Base-by-base conservation (phyloP, 2,888 invertebrate species). In the Apamea anceps region DNA sequence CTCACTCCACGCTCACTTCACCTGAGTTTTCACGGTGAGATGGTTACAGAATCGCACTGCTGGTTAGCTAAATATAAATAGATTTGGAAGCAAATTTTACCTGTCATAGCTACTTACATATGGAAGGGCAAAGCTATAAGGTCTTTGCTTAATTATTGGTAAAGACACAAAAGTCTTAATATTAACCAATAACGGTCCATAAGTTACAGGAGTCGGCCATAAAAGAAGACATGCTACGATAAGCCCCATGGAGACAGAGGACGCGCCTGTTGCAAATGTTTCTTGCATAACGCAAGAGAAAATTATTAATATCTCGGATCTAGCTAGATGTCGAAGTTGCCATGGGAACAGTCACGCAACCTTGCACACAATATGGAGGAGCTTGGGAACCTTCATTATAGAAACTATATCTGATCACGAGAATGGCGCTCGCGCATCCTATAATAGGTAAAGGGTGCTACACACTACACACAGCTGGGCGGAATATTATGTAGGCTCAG, bases 281-380 rank as follows among this genome's bases (percentile, higher is more conserved):
- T 75, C 73, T 85, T 85, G 48, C 82, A 75, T 79, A 85, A 85
- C 57, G 51, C 21, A 28, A 72, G 62, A 77, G 75, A 68, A 77
- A 76, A 79, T 74, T 7, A 66, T 83, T 60, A 62, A 80, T 76
- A 81, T 76, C 85, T 78, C 73, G 32, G 54, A 73, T 83, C 75
- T 75, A 37, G 25, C 65, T 28, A 79, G 75, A 81, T 70, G 75
- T 81, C 67, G 67, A 65, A 66, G 81, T 82, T 54, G 54, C 80
- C 78, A 84, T 90, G 90, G 81, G 85, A 90, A 85, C 81, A 77
- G 85, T 82, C 86, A 87, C 82, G 85, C 84, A 70, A 79, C 45
- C 85, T 75, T 82, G 84, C 83, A 85, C 82, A 90, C 89, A 90
- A 89, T 90, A 73, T 75, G 45, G 28, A 67, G 77, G 79, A 81